Conservation (phyloP, 2,888 invertebrate genomes). For the Miltochrista miniata region DNA sequence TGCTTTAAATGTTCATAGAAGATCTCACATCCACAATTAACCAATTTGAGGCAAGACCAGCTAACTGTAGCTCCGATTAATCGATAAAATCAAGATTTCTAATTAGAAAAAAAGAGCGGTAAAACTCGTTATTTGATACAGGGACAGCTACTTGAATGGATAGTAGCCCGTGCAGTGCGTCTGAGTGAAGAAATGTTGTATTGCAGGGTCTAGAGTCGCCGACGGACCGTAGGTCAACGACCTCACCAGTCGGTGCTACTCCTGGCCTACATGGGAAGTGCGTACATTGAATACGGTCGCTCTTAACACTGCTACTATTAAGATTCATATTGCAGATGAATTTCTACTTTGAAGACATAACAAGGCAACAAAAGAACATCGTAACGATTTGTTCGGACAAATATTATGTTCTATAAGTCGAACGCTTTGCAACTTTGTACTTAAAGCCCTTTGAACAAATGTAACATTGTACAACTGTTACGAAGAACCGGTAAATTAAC, state of each 20-base stretch:
- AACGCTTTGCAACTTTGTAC: slow-evolving; percentile 40
- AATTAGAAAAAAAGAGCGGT: slow-evolving; percentile 41
- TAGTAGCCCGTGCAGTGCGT: slow-evolving; percentile 50
- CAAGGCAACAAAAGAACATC: slow-evolving; percentile 18
- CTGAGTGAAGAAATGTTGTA: slow-evolving; percentile 68
- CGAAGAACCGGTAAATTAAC: slow-evolving; percentile 67
- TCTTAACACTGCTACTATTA: slow-evolving; percentile 46
- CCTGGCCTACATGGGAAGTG: slow-evolving; percentile 71
- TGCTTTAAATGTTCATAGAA: too few relatives aligned
- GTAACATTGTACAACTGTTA: slow-evolving; percentile 58
- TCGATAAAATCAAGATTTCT: slow-evolving; percentile 41
- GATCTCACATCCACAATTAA: slow-evolving; percentile 21
- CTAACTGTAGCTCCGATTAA: slow-evolving; percentile 25
- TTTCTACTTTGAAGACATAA: slow-evolving; percentile 14
- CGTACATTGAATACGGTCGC: slow-evolving; percentile 33
- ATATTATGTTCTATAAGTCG: slow-evolving; percentile 22
- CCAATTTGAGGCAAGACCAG: slow-evolving; percentile 35
- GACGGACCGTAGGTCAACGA: slow-evolving; percentile 60
- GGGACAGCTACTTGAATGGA: slow-evolving; percentile 45
- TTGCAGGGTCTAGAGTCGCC: slow-evolving; percentile 58
- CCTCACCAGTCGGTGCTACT: slow-evolving; percentile 70
- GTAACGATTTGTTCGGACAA: slow-evolving; percentile 22
- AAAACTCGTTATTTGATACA: slow-evolving; percentile 48
- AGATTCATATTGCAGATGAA: slow-evolving; percentile 33
- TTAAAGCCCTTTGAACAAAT: slow-evolving; percentile 49